Base-by-base conservation (phyloP, 2,113 vertebrate genomes). In the Pontoporia blainvillei region DNA sequence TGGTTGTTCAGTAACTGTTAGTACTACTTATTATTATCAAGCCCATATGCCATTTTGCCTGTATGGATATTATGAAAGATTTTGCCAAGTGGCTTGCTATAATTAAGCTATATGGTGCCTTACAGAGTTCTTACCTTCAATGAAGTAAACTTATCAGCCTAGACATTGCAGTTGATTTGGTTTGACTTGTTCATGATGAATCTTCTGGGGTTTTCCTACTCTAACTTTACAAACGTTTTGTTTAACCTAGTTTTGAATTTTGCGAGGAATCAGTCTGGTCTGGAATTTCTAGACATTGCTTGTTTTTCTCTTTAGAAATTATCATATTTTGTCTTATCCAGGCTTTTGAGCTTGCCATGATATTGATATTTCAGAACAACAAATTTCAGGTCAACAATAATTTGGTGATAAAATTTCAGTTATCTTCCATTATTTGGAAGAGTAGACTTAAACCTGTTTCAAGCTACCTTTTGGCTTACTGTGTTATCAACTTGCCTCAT, bases 161-260 rank as follows among this genome's bases (percentile, higher is more conserved):
- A 83, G 54, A 83, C 85, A 75, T 73, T 92, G n/a, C 10, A 54
- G 6, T 95, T 88, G 67, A 87, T 73, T 94, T 94, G 46, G 14
- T 78, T 90, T 72, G 29, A 73, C 15, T 90, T 87, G 46, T 59
- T 87, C 25, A 31, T 90, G 54, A 17, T 85, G 41, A 94, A 34
- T 86, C 20, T 72, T 94, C 34, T 82, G 64, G 15, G 14, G 72
- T 94, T 76, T 73, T 57, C 69, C 41, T 85, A 81, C 88, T 41
- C 41, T 81, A 92, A 49, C 17, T 90, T 85, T 27, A 71, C 29
- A 76, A n/a, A 49, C n/a, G 62, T 69, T 94, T 29, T 72, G 11
- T 90, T 86, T 90, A 95, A 94, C 41, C 39, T 62, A 52, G 0
- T 81, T 94, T 94, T 84, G n/a, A 92, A 78, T 95, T 96, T 91